Evolutionary conservation across 2,888 invertebrate species (phyloP), one percentile per base, ranked within the genome.

Genomic region (Agrochola lychnidis): DNA sequence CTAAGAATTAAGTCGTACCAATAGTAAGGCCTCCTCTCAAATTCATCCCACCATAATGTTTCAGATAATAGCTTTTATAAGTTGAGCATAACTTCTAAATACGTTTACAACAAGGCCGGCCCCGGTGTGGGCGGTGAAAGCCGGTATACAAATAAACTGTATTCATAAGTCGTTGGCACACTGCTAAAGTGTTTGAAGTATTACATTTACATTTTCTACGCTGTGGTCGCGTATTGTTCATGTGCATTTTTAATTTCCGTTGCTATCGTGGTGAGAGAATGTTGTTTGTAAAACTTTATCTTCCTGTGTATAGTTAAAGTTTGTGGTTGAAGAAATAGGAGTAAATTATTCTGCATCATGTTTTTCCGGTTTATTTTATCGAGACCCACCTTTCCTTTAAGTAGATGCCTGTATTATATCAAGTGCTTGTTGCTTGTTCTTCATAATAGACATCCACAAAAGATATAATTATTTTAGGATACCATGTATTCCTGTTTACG

Each of bases 11-110:
- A 40, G 22, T 30, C 4, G 51, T 19, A 63, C 63, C 53, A 16
- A 63, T 82, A 59, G 83, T 87, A 80, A 71, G 67, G 79, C 66
- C 75, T 76, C 48, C 22, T 80, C 69, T 79, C 73, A 81, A 86
- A 83, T 82, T 83, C 67, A 70, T 85, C 69, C 80, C 78, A 76
- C 79, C 84, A 82, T 84, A 85, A 87, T 81, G 84, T 86, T 83
- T 73, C 81, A 84, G 83, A 88, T 88, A 88, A 89, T 89, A 82
- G 89, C 87, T 89, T 90, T 89, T 87, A 86, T 78, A 85, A 89
- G 79, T 88, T 81, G 70, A 76, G 80, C 83, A 79, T 78, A 81
- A 87, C 85, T 88, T 86, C 69, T 72, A 81, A 84, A 86, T 74
- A 87, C 73, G 72, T 76, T 85, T 81, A 83, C 86, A 81, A 70